phyloP scores from a whole-genome alignment of 2,888 invertebrate species.

The Lasioglossum vierecki region DNA sequence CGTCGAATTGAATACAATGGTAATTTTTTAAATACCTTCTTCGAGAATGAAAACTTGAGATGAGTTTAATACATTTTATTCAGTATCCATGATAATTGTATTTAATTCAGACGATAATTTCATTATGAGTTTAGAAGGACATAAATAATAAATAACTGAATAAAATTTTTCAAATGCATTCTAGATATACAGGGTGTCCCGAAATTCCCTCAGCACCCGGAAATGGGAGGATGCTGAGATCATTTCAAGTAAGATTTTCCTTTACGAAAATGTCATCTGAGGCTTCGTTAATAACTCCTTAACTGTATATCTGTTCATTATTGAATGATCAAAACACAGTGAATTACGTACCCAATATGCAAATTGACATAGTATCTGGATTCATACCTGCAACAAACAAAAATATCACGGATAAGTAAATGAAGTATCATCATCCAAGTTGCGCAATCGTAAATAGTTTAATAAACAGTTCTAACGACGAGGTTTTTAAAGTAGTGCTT shows the following conservation, averaged over 20 bases:
- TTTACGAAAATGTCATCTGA: too few species aligned
- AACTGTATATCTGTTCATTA: background rate
- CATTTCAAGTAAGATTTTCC: too few species aligned
- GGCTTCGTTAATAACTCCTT: too few species aligned
- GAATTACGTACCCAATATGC: background rate
- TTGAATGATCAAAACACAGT: background rate
- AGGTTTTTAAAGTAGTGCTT: background rate
- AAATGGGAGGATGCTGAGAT: too few species aligned
- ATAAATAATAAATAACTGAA: background rate
- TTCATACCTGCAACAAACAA: background rate
- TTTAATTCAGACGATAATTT: too few species aligned
- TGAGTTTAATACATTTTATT: too few species aligned
- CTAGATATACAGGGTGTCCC: too few species aligned
- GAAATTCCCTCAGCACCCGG: too few species aligned
- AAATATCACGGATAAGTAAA: background rate
- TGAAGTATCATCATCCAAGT: background rate
- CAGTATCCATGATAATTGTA: too few species aligned
- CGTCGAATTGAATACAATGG: background rate
- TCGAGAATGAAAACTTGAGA: too few species aligned
- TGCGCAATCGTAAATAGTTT: background rate
- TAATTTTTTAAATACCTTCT: background rate
- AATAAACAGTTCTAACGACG: background rate
- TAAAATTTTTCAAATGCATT: background rate
- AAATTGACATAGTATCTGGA: background rate
- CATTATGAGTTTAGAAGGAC: too few species aligned